phyloP scores from a whole-genome alignment of 2,888 invertebrate genomes.

The Sphaerolaimus hirsutus region DNA sequence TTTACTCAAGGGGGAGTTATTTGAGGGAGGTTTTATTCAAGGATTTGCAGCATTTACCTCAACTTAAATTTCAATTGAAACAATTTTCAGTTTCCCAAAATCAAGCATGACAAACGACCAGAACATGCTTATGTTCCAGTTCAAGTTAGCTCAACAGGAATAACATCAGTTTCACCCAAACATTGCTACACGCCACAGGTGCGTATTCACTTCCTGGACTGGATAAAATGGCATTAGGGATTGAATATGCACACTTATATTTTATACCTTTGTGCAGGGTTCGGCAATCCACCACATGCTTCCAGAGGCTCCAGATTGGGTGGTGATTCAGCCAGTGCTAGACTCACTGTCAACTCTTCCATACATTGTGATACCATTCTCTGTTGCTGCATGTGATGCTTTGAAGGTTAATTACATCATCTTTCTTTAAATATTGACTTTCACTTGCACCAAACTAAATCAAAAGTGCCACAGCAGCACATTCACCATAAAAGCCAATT shows the following conservation, averaged over 20 bases:
- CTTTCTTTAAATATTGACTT: no score
- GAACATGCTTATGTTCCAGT: neutral
- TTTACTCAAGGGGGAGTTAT: no score
- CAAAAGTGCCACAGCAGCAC: no score
- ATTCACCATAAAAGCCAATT: neutral
- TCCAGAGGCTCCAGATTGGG: neutral
- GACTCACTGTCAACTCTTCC: neutral
- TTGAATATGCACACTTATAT: neutral
- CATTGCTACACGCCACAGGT: neutral
- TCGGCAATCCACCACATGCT: neutral
- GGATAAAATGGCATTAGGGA: neutral
- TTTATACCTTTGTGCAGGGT: neutral
- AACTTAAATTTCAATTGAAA: no score
- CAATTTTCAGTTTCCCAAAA: no score
- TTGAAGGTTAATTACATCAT: no score
- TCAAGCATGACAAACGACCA: no score
- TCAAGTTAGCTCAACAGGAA: neutral
- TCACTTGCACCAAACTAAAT: no score
- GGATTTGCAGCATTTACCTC: no score
- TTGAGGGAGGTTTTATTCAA: no score
- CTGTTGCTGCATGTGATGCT: neutral
- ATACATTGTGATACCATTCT: neutral
- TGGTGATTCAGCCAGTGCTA: neutral
- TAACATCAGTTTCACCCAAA: neutral
- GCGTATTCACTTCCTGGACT: neutral